Evolutionary conservation across 2,113 vertebrate genomes (phyloP).

Genomic region (Scortum barcoo): DNA sequence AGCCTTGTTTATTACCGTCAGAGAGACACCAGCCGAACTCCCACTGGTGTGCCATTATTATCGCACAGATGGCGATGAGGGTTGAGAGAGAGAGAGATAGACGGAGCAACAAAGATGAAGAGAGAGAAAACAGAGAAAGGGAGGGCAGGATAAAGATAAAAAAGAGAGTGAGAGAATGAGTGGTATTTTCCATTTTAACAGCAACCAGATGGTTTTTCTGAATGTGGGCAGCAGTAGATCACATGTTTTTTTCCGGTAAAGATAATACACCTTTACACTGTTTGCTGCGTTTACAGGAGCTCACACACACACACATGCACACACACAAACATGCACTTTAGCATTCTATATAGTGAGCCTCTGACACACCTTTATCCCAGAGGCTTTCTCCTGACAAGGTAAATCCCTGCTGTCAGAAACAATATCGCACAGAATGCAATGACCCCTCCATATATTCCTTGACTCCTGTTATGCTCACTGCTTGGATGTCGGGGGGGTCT

Average conservation of each 20-base stretch:
- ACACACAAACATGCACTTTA: neutral
- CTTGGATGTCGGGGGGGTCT: neutral
- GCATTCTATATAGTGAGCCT: conserved; percentile 1
- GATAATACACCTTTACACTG: neutral
- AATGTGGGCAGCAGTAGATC: conserved; percentile 7
- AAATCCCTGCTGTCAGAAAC: conserved; percentile 57
- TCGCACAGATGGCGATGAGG: conserved; percentile 69
- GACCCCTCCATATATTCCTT: conserved; percentile 17
- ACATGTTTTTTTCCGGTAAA: neutral
- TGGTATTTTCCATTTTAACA: conserved; percentile 34
- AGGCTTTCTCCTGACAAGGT: conserved; percentile 43
- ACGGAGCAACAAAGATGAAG: conserved; percentile 14
- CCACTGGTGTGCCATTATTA: conserved; percentile 65
- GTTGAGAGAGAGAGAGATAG: conserved; percentile 47
- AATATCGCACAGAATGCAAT: conserved; percentile 23
- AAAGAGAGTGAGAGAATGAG: neutral
- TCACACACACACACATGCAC: conserved; percentile 11
- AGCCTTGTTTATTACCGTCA: conserved; percentile 72
- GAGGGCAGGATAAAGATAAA: neutral
- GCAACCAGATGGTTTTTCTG: conserved; percentile 5
- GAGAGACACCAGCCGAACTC: conserved; percentile 61
- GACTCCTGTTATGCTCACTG: conserved; percentile 5
- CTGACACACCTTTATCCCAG: conserved; percentile 22
- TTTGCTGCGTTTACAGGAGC: neutral
- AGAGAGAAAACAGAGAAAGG: neutral